Evolutionary conservation across 2,888 invertebrate genomes (phyloP).

Genomic region (Perizoma flavofasciatum): DNA sequence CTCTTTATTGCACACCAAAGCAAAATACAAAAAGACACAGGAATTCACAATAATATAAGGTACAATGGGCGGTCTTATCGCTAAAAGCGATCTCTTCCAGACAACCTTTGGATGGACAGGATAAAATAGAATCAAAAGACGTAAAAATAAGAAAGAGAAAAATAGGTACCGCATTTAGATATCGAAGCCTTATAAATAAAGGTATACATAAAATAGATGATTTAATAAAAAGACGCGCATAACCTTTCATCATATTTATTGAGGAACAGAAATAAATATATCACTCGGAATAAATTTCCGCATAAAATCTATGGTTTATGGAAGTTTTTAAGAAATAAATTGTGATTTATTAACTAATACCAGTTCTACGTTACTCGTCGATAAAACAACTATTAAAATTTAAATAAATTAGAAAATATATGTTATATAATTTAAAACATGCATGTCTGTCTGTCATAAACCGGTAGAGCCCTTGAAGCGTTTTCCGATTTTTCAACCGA

Average conservation of each 20-base stretch:
- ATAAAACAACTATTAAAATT: not conserved
- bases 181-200: constrained; percentile 17
- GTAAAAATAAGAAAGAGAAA: no score
- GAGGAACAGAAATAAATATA: constrained; percentile 8
- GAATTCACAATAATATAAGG: no score
- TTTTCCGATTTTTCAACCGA: no score
- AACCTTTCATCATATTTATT: constrained; percentile 3
- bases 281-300: not conserved
- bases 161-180: constrained; percentile 18
- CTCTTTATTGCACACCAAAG: no score
- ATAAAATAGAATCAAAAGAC: no score
- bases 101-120: no score
- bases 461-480: no score
- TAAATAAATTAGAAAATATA: no score
- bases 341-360: constrained; percentile 4
- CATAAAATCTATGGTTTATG: constrained; percentile 14
- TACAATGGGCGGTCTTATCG: no score
- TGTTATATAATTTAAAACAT: no score
- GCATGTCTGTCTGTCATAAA: not conserved
- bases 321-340: not conserved
- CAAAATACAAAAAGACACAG: no score
- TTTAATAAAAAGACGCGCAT: constrained; percentile 12
- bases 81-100: no score
- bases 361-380: not conserved
- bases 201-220: constrained; percentile 13